Evolutionary conservation across 1,140 invertebrate species (phyloP).

Genomic region (Dinoponera quadriceps): DNA sequence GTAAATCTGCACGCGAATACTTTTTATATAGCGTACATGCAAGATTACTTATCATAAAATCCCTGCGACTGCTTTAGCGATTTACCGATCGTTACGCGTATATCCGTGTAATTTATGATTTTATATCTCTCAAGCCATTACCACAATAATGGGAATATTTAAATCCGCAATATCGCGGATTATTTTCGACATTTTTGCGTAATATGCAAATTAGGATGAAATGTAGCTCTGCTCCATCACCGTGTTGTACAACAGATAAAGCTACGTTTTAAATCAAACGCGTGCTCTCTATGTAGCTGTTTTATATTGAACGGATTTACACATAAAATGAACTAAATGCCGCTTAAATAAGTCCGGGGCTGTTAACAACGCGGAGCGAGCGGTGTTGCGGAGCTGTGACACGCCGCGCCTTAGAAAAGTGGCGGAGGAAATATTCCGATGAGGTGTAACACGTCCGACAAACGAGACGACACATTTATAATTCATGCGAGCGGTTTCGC

Average conservation of each 20-base stretch:
- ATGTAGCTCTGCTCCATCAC: conserved; percentile 11
- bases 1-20: neutral
- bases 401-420: no score
- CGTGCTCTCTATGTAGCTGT: neutral
- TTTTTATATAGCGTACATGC: conserved; percentile 11
- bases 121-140: conserved; percentile 30
- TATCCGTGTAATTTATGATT: conserved; percentile 47
- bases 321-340: no score
- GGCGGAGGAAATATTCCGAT: neutral
- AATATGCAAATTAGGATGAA: conserved; percentile 49
- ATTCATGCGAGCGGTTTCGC: conserved; percentile 5
- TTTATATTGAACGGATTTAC: neutral
- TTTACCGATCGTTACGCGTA: conserved; percentile 27
- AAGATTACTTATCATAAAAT: conserved; percentile 29
- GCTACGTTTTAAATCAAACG: conserved; percentile 34
- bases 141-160: conserved; percentile 52
- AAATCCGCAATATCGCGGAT: conserved; percentile 51
- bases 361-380: no score
- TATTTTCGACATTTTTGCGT: conserved; percentile 48
- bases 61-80: neutral
- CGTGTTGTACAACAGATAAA: conserved; percentile 9
- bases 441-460: conserved; percentile 20
- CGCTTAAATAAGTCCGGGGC: no score
- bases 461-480: conserved; percentile 44
- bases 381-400: no score